Percentiles rank a stretch among this genome's conserved stretches.
phyloP scores from a whole-genome alignment of 2,888 invertebrate genomes.

The Sycophila texana region DNA sequence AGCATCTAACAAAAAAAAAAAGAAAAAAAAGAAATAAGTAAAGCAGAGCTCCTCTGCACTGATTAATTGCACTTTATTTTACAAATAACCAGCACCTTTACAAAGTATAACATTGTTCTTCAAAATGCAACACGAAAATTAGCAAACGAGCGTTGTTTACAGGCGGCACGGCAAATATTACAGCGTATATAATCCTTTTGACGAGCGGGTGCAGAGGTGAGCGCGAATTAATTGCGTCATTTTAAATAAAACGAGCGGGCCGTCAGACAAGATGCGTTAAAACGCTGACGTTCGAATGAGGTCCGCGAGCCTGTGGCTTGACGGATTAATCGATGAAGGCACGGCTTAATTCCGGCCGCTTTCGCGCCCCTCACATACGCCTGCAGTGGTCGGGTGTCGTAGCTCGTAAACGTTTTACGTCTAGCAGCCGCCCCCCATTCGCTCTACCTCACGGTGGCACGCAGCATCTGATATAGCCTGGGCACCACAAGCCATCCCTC shows the following conservation, averaged over 20 bases:
- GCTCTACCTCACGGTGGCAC: not conserved
- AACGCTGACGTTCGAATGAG: not conserved
- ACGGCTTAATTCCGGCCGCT: conserved; percentile 37
- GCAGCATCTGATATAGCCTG: conserved; percentile 1
- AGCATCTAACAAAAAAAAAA: too few species aligned
- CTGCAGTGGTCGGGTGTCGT: conserved; percentile 50
- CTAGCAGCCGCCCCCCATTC: conserved; percentile 45
- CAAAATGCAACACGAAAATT: too few species aligned
- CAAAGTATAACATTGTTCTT: too few species aligned
- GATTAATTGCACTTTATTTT: too few species aligned
- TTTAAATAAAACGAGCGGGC: not conserved
- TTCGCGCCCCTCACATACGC: not conserved
- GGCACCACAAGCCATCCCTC: conserved; percentile 20
- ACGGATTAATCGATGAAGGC: conserved; percentile 43
- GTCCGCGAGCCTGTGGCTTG: not conserved
- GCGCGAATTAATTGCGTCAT: conserved; percentile 23
- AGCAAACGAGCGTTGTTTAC: not conserved
- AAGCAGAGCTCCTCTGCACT: too few species aligned
- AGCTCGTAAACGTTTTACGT: conserved; percentile 63
- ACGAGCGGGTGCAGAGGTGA: not conserved
- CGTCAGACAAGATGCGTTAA: not conserved
- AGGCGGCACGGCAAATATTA: conserved; percentile 21
- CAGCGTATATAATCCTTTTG: not conserved
- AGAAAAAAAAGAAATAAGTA: too few species aligned
- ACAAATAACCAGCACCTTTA: too few species aligned